Percentiles rank a stretch among this genome's conserved stretches.
These are phyloP conservation scores for Drosophila atroscutellata DNA, from an alignment of 2,888 invertebrate genomes.

Conservation along the genomic window DNA sequence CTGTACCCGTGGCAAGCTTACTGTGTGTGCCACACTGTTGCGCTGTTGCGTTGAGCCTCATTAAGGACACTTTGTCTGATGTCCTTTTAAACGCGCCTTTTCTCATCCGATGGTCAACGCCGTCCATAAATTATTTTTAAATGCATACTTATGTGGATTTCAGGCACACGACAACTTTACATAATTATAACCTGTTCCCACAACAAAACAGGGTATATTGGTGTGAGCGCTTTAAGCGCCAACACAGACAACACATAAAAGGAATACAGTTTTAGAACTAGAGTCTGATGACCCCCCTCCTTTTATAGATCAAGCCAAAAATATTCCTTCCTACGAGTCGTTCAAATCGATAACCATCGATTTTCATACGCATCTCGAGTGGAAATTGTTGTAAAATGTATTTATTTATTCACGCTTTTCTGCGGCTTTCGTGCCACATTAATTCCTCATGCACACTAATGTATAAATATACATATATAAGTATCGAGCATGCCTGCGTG, in stretches of 20 bases:
- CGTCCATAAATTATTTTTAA: slow-evolving; percentile 64
- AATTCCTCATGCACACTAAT: background rate
- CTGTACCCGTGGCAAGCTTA: slow-evolving; percentile 2
- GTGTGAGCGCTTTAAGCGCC: background rate
- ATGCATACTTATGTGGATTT: slow-evolving; percentile 69
- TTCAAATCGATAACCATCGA: slow-evolving; percentile 36
- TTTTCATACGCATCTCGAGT: slow-evolving; percentile 46
- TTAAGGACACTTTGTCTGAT: slow-evolving; percentile 66
- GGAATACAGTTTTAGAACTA: background rate
- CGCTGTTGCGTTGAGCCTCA: slow-evolving; percentile 66
- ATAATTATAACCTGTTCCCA: slow-evolving; percentile 46
- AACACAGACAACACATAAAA: background rate
- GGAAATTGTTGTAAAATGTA: slow-evolving; percentile 50
- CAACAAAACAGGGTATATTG: background rate
- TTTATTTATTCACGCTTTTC: slow-evolving; percentile 42
- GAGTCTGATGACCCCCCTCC: background rate
- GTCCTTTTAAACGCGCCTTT: slow-evolving; percentile 55
- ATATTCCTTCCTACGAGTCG: background rate
- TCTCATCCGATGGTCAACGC: slow-evolving; percentile 22
- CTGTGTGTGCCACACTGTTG: slow-evolving; percentile 27
- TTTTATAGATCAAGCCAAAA: background rate
- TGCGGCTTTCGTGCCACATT: slow-evolving; percentile 12
- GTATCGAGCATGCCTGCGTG: background rate
- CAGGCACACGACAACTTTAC: slow-evolving; percentile 61
- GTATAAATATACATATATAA: background rate